These are phyloP conservation scores for Leptosomus discolor DNA, from an alignment of 2,113 vertebrate genomes.

Conservation along the genomic window DNA sequence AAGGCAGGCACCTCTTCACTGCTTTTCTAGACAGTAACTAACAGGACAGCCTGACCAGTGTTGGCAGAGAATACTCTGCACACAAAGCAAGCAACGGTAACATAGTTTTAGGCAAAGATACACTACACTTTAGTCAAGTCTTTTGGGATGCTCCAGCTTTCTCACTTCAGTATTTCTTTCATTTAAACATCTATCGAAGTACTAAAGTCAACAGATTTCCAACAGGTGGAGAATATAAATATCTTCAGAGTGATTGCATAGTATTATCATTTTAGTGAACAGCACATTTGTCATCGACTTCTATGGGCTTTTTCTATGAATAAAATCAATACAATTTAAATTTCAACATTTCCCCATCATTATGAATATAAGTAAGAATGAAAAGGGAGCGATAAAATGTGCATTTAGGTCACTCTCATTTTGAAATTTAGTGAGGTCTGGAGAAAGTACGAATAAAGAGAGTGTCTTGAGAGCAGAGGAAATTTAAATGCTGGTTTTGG, in stretches of 20 bases:
- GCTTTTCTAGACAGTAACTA: not conserved
- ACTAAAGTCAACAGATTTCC: not conserved
- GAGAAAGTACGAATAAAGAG: not conserved
- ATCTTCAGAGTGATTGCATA: rapidly evolving
- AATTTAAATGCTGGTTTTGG: not conserved
- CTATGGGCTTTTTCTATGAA: not conserved
- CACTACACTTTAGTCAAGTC: not conserved
- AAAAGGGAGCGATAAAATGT: not conserved
- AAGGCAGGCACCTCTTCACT: not conserved
- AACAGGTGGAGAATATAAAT: not conserved
- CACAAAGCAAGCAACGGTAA: not conserved
- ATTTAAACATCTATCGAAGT: not conserved
- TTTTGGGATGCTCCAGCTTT: not conserved
- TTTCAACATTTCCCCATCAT: not conserved
- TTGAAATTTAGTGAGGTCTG: not conserved
- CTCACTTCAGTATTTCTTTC: not conserved
- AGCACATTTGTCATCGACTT: not conserved
- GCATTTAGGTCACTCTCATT: not conserved
- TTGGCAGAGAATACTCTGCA: not conserved
- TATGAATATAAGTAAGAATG: not conserved
- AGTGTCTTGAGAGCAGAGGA: not conserved
- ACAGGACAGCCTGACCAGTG: not conserved
- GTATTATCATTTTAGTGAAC: not conserved
- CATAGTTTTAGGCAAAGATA: not conserved
- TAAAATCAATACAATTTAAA: not conserved